Percentiles rank a stretch among this genome's conserved stretches.
These are phyloP conservation scores for Saiga tatarica DNA, from an alignment of 2,113 vertebrate species.

Conservation along the genomic window DNA sequence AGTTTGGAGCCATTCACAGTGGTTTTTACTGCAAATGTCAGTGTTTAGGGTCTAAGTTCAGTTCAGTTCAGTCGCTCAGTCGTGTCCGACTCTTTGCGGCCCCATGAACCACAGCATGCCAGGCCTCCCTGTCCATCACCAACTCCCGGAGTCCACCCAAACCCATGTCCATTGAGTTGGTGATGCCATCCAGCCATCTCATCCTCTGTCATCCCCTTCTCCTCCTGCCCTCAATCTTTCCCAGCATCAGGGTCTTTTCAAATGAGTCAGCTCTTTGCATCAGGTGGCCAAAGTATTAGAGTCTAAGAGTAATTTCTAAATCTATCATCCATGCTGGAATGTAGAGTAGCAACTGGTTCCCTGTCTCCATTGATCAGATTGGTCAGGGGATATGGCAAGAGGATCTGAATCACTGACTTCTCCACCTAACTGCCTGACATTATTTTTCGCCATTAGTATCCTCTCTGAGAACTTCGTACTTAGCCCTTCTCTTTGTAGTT, in stretches of 20 bases:
- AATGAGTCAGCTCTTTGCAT: no score
- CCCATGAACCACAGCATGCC: no score
- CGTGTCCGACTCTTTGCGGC: accelerated
- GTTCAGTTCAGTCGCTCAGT: no score
- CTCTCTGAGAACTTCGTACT: neutral
- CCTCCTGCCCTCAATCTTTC: no score
- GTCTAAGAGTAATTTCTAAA: neutral
- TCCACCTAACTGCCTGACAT: neutral
- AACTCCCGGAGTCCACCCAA: no score
- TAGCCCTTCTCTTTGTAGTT: neutral
- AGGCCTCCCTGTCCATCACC: no score
- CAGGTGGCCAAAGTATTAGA: neutral
- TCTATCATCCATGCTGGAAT: neutral
- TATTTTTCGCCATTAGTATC: neutral
- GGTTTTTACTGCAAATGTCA: neutral
- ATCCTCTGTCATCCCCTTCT: no score
- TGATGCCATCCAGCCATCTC: no score
- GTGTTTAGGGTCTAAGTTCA: neutral
- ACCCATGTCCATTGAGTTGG: no score
- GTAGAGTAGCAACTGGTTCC: neutral
- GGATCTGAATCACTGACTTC: neutral
- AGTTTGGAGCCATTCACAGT: neutral
- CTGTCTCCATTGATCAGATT: neutral
- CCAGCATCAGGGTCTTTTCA: no score
- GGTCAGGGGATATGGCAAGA: neutral